Evolutionary conservation across 2,888 invertebrate genomes (phyloP).

Genomic region (Eurytoma adleriae): DNA sequence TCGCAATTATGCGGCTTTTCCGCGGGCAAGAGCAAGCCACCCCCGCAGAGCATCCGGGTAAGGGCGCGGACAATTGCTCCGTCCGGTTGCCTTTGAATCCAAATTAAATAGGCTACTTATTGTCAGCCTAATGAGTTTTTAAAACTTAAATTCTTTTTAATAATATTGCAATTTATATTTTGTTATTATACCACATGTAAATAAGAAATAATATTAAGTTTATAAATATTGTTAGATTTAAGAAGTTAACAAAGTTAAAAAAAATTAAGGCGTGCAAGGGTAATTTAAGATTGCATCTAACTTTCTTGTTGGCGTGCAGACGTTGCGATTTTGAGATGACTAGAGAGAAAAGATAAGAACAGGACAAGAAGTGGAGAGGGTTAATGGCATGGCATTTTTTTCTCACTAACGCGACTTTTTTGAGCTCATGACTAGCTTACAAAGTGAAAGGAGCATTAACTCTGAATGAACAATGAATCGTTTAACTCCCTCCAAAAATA

Average conservation of each 20-base stretch:
- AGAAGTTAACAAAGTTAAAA: not conserved
- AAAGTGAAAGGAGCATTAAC: constrained; percentile 33
- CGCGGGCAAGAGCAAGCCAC: constrained; percentile 5
- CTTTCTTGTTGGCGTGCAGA: not conserved
- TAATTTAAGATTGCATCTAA: not conserved
- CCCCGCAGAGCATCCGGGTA: not conserved
- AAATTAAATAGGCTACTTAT: too few species aligned
- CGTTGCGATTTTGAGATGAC: not conserved
- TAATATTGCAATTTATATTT: too few species aligned
- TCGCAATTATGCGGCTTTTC: constrained; percentile 50
- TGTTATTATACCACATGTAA: too few species aligned
- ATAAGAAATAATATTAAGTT: too few species aligned
- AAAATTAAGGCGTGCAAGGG: not conserved
- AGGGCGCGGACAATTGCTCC: not conserved
- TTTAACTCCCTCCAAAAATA: not conserved
- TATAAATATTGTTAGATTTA: too few species aligned
- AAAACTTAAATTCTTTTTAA: too few species aligned
- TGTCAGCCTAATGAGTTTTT: too few species aligned
- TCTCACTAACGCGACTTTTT: constrained; percentile 47
- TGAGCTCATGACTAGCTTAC: constrained; percentile 38
- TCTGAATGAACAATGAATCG: not conserved
- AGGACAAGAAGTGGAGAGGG: not conserved
- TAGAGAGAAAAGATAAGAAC: not conserved
- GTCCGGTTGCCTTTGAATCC: not conserved
- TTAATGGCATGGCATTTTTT: constrained; percentile 42